A percentile compares a stretch with the other conserved stretches of the same genome.
Evolutionary conservation across 2,888 invertebrate species (phyloP).

Genomic region (Electrophaes corylata): DNA sequence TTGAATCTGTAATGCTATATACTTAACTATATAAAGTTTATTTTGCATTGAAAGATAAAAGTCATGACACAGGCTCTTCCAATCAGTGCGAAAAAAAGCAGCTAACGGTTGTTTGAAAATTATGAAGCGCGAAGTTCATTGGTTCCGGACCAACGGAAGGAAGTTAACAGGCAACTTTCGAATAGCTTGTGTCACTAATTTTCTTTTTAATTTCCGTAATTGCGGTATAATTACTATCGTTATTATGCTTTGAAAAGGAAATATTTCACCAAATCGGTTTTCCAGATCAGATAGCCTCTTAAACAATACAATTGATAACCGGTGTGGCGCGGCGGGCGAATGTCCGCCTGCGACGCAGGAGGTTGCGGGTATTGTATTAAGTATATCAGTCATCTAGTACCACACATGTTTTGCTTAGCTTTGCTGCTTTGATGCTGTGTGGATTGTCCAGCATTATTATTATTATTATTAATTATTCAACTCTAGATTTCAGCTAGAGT

Average conservation of each 20-base stretch:
- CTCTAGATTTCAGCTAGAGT: conserved; percentile 3
- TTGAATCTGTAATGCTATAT: neutral
- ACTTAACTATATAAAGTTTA: neutral
- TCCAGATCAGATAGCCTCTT: neutral
- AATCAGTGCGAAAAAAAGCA: conserved; percentile 12
- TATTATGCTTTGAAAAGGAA: neutral
- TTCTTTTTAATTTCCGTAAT: neutral
- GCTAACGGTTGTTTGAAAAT: conserved; percentile 35
- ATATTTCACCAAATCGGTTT: no score
- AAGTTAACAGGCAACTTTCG: conserved; percentile 32
- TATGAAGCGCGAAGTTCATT: conserved; percentile 29
- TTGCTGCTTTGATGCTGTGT: no score
- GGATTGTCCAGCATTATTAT: no score
- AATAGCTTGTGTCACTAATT: conserved; percentile 20
- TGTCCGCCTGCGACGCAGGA: no score
- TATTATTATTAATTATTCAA: no score
- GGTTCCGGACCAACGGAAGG: conserved; percentile 23
- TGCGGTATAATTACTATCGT: neutral
- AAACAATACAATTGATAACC: no score
- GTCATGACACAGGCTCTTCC: neutral
- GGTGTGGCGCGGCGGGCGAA: no score
- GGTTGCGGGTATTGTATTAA: no score
- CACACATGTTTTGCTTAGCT: no score
- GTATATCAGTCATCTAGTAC: no score
- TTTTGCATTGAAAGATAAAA: neutral